Evolutionary conservation across 2,888 invertebrate species (phyloP).

Genomic region (Meteorus colon): DNA sequence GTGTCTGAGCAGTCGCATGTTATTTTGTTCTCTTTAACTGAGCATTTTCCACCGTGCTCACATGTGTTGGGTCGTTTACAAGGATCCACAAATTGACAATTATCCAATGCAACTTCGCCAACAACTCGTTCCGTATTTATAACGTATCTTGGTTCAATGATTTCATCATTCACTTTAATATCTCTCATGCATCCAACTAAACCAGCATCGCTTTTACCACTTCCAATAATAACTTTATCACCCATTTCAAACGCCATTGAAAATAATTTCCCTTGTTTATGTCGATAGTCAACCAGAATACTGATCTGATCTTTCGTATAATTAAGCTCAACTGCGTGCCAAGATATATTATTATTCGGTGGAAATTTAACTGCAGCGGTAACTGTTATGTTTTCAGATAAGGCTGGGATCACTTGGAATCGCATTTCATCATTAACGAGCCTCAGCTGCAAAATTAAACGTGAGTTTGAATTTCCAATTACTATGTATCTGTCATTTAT

Average conservation of each 20-base stretch:
- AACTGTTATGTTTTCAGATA: conserved; percentile 84
- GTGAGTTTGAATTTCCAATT: neutral
- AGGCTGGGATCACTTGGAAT: conserved; percentile 86
- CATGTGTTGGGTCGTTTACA: conserved; percentile 93
- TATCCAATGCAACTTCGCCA: conserved; percentile 92
- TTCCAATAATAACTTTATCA: conserved; percentile 85
- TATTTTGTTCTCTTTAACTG: conserved; percentile 89
- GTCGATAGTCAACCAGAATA: conserved; percentile 84
- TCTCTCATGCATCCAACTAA: conserved; percentile 94
- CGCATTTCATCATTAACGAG: conserved; percentile 89
- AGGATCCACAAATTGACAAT: conserved; percentile 92
- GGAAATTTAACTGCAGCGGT: conserved; percentile 88
- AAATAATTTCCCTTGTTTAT: conserved; percentile 81
- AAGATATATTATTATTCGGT: conserved; percentile 80
- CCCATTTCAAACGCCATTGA: conserved; percentile 81
- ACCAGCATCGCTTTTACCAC: conserved; percentile 80
- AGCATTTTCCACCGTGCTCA: conserved; percentile 93
- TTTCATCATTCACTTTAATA: conserved; percentile 86
- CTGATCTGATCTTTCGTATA: conserved; percentile 84
- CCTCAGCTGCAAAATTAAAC: conserved; percentile 76
- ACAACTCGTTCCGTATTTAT: conserved; percentile 88
- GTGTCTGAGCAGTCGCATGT: conserved; percentile 93
- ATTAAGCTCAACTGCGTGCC: conserved; percentile 88
- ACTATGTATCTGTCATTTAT: too few relatives aligned
- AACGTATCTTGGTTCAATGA: conserved; percentile 87